A percentile compares a stretch with the other conserved stretches of the same genome.
These are phyloP conservation scores for Salminus brasiliensis DNA, from an alignment of 2,113 vertebrate species.

Conservation along the genomic window DNA sequence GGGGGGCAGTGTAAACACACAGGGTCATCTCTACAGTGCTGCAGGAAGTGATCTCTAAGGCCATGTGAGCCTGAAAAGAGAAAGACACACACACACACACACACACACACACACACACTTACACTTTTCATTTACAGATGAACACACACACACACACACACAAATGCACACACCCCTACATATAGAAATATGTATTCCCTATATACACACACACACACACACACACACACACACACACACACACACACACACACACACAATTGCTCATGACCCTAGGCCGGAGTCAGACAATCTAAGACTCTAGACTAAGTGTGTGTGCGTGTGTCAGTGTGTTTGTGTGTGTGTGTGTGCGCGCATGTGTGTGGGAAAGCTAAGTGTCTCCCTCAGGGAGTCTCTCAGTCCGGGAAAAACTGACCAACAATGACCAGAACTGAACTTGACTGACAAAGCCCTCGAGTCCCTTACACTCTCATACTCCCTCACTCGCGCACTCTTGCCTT, in stretches of 20 bases:
- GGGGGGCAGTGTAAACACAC: no score
- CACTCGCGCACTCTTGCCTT: background rate
- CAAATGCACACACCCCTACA: no score
- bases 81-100: no score
- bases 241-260: background rate
- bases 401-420: conserved; percentile 58
- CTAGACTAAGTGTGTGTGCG: background rate
- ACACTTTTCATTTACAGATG: no score
- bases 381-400: conserved; percentile 43
- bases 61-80: no score
- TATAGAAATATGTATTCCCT: no score
- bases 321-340: background rate
- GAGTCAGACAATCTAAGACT: background rate
- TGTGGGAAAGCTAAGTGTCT: conserved; percentile 63
- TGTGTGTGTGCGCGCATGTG: conserved; percentile 40
- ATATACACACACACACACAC: no score
- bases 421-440: conserved; percentile 51
- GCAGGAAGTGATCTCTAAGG: no score
- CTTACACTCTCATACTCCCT: background rate
- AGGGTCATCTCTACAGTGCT: no score
- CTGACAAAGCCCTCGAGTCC: conserved; percentile 54
- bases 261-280: background rate
- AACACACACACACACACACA: no score
- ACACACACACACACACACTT: no score
- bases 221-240: no score